phyloP scores from a whole-genome alignment of 2,797 vertebrate genomes.

The Uromys caudimaculatus region DNA sequence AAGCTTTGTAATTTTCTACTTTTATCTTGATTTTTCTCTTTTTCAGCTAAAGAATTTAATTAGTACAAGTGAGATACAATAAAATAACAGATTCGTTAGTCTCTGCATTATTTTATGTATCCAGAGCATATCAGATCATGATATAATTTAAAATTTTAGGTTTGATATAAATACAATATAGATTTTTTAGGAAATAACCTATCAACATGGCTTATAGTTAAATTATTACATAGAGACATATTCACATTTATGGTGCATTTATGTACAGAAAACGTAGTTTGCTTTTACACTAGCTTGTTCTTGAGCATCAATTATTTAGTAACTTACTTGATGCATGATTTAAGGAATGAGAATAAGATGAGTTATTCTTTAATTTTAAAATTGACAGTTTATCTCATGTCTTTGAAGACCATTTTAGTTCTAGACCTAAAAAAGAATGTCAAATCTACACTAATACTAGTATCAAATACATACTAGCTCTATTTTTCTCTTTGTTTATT shows the following conservation, averaged over 20 bases:
- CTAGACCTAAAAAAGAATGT: neutral
- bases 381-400: no score
- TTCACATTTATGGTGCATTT: neutral
- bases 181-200: neutral
- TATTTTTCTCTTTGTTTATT: neutral
- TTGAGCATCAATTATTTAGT: neutral
- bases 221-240: neutral
- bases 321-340: neutral
- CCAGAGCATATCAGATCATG: neutral
- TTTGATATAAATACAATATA: neutral
- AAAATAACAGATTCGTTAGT: no score
- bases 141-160: neutral
- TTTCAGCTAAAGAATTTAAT: neutral
- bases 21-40: no score
- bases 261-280: no score
- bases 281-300: neutral
- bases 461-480: neutral
- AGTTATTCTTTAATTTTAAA: neutral
- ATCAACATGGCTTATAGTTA: no score
- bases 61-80: neutral
- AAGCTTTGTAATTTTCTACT: neutral
- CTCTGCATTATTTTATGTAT: neutral
- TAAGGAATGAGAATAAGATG: no score
- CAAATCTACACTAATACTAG: neutral
- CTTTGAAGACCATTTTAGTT: neutral